A percentile compares a stretch with the other conserved stretches of the same genome.
Evolutionary conservation across 2,797 vertebrate genomes (phyloP).

Genomic region (Paratrypauchen microcephalus): DNA sequence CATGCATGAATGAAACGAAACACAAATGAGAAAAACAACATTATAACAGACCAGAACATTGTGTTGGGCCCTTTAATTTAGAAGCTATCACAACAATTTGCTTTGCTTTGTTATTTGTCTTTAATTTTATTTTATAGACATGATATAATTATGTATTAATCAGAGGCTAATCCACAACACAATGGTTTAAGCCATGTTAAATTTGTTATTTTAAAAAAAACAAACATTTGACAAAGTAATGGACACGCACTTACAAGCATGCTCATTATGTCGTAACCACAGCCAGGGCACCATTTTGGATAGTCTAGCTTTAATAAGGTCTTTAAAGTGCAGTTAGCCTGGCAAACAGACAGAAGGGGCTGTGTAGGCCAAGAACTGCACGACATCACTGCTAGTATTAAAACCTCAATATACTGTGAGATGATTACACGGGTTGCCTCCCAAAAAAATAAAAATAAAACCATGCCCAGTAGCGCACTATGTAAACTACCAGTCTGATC

Average conservation of each 20-base stretch:
- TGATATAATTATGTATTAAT: too few relatives aligned
- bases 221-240: too few relatives aligned
- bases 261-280: not conserved
- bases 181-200: too few relatives aligned
- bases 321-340: not conserved
- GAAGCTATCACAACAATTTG: too few relatives aligned
- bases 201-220: too few relatives aligned
- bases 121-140: too few relatives aligned
- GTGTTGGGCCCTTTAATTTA: too few relatives aligned
- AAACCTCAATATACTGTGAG: not conserved
- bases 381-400: not conserved
- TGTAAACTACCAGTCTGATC: slow-evolving; percentile 62
- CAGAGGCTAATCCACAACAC: too few relatives aligned
- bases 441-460: slow-evolving; percentile 25
- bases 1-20: too few relatives aligned
- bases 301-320: not conserved
- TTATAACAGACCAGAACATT: too few relatives aligned
- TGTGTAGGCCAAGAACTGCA: not conserved
- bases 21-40: too few relatives aligned
- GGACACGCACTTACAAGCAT: not conserved
- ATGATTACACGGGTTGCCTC: slow-evolving; percentile 4
- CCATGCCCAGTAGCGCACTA: slow-evolving; percentile 39
- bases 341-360: slow-evolving; percentile 1
- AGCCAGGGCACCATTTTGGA: not conserved
- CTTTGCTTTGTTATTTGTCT: too few relatives aligned